Base-by-base conservation (phyloP, 2,888 invertebrate species). In the Nomada ruficornis region DNA sequence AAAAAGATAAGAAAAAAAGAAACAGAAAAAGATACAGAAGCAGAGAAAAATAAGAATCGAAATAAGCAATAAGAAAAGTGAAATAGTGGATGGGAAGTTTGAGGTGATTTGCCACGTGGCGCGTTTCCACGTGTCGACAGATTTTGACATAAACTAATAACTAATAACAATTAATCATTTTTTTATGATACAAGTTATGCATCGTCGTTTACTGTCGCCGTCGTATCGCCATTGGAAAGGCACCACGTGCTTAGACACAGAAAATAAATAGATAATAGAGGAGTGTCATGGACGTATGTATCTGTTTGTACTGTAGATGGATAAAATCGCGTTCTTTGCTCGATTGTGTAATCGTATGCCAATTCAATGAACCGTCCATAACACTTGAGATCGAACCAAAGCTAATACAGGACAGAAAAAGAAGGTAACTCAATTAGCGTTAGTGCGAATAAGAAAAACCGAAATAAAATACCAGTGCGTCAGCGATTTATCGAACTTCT, bases 31-130 rank as follows among this genome's bases (percentile, higher is more conserved):
- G 7, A 7, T 36, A 36, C 47, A 13, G 60, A 83, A 77, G 73
- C 79, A 86, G 71, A 86, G 80, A 75, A 80, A 71, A 72, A 67
- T 71, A 65, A 67, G 73, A 80, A 47, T 72, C 44, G 63, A 69
- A 78, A 67, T 52, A 36, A 52, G 29, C 50, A 2, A 36, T 23
- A 36, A 52, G 36, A 59, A 70, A 80, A 54, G 64, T 59, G 73
- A 64, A 63, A 54, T 1, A 13, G 20, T 50, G 18, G 44, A 67
- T 11, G 50, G 63, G 55, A 26, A 63, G 62, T 55, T 71, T 11
- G 13, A 65, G 15, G 13, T 1, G 36, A 0, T 36, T 1, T 13
- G 18, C 50, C 69, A 60, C 77, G 70, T 13, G 70, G 52, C 79
- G 82, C 77, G 64, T 75, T 80, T 54, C 77, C 29, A 15, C 18